Conservation (phyloP, 2,113 vertebrate species). For the Dasypus novemcinctus region DNA sequence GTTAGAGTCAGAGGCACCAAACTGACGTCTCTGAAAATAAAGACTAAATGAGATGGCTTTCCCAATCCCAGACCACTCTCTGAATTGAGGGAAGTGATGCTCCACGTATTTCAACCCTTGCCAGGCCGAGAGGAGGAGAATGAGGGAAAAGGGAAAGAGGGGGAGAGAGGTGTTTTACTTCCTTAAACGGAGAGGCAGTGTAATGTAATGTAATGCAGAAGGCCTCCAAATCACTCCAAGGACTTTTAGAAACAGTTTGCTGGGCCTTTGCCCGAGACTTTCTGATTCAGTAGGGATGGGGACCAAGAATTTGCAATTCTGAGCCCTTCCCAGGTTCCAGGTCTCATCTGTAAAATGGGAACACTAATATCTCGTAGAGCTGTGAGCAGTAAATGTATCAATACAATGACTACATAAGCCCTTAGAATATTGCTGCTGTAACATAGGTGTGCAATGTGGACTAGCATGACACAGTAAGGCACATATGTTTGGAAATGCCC, state of each 20-base stretch:
- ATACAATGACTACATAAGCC: background rate
- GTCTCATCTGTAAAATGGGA: background rate
- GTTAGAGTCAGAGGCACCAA: background rate
- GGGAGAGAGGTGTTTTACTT: background rate
- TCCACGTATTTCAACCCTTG: too few species aligned
- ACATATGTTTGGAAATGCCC: too few species aligned
- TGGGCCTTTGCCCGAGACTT: background rate
- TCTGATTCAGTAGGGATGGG: background rate
- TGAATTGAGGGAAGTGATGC: background rate
- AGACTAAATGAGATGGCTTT: background rate
- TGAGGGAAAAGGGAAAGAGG: too few species aligned
- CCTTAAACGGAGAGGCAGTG: fast-evolving
- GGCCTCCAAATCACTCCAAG: background rate
- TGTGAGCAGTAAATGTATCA: background rate
- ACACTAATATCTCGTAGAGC: background rate
- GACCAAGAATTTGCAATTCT: background rate
- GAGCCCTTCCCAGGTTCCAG: background rate
- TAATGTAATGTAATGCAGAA: fast-evolving
- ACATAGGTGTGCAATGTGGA: fast-evolving
- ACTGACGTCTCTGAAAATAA: background rate
- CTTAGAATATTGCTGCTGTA: background rate
- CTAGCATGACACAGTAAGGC: background rate
- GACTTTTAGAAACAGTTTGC: background rate
- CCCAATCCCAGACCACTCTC: background rate
- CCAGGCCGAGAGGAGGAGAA: too few species aligned